These are phyloP conservation scores for Cylas formicarius DNA, from an alignment of 1,140 invertebrate species.

Conservation along the genomic window DNA sequence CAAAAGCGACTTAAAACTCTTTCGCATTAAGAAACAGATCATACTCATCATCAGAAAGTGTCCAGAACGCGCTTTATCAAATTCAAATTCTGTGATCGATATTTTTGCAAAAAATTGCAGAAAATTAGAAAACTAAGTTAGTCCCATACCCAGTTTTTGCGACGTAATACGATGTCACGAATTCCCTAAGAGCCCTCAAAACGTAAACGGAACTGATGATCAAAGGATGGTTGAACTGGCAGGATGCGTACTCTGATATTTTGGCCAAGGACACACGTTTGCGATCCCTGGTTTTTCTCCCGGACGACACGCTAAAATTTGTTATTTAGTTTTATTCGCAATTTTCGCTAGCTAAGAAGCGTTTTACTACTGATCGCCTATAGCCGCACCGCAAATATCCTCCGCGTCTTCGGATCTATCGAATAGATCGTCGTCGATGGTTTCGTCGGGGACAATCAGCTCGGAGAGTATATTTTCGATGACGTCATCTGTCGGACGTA, in stretches of 20 bases:
- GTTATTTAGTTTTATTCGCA: too few species aligned
- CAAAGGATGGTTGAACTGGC: slow-evolving; percentile 36
- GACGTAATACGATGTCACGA: slow-evolving; percentile 41
- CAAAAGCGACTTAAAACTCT: too few species aligned
- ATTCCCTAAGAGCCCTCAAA: slow-evolving; percentile 46
- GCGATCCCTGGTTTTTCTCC: too few species aligned
- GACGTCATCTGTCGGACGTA: slow-evolving; percentile 20
- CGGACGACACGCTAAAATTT: too few species aligned
- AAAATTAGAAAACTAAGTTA: too few species aligned
- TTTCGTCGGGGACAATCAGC: slow-evolving; percentile 9
- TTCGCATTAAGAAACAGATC: too few species aligned
- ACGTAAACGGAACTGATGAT: slow-evolving; percentile 50
- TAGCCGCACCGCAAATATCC: slow-evolving; percentile 3
- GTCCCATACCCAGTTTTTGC: slow-evolving; percentile 33
- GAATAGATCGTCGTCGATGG: slow-evolving; percentile 1
- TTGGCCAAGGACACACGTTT: slow-evolving; percentile 2
- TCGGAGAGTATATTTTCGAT: slow-evolving; percentile 16
- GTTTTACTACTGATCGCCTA: background rate
- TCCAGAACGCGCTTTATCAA: too few species aligned
- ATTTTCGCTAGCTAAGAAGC: too few species aligned
- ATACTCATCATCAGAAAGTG: too few species aligned
- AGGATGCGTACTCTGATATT: slow-evolving; percentile 8
- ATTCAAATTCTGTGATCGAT: too few species aligned
- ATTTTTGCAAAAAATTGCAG: too few species aligned
- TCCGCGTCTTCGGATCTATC: background rate